Evolutionary conservation across 2,888 invertebrate species (phyloP), one percentile per base, ranked within the genome.

Genomic region (Caenorhabditis sp.): DNA sequence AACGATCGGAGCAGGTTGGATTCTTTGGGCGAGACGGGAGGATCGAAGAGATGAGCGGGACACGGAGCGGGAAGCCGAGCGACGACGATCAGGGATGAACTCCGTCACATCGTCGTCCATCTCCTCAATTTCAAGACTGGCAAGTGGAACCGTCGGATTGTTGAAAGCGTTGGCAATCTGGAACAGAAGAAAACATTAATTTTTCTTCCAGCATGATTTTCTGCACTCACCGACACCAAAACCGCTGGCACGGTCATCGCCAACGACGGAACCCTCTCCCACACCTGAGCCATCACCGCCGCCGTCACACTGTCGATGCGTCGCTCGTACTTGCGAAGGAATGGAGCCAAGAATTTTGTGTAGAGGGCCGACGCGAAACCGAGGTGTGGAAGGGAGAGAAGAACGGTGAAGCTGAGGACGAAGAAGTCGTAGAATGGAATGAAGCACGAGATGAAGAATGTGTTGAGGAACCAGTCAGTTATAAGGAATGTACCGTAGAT

Each of bases 401-500:
- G 58, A 26, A 81, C 5, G 8, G 59, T 49, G 47, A 81, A 63
- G 2, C 66, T 28, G 35, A 84, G 73, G 3, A 63, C 35, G 66
- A 84, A 76, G 14, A 80, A 41, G 24, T 80, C 80, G 59, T 80
- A 84, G 73, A 80, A 80, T 12, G 84, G 80, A 31, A 84, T 76
- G 73, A 81, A 56, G 31, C 61, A 72, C 0, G 80, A 41, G 64
- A 84, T 58, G 69, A 64, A 81, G 35, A 81, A 77, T 12, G 84
- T 80, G 54, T 19, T 69, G 6, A 70, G 77, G n/a, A 76, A 49
- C 80, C 77, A 80, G 35, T 84, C 79, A 26, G 68, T 24, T 10
- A 70, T 41, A 7, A 63, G 66, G 31, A 70, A 63, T 22, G 83
- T 59, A 47, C 83, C 70, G 56, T 83, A 83, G 26, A 83, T 64